Base-by-base conservation (phyloP, 1,140 invertebrate genomes). In the Lerema accius region DNA sequence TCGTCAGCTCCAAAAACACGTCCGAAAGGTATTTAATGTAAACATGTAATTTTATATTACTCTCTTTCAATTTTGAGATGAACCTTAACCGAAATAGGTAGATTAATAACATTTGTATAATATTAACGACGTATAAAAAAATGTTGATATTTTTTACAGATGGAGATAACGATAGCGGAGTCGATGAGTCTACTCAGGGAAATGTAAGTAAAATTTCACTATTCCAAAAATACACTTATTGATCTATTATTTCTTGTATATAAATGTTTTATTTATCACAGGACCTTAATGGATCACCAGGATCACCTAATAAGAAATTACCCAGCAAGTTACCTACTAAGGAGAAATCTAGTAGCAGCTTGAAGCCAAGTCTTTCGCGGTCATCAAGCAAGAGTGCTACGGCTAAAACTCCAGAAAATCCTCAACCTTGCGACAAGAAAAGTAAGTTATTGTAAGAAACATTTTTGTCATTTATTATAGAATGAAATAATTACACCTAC, bases 81-180 rank as follows among this genome's bases (percentile, higher is more conserved):
- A 81, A 72, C 60, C 16, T 49, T 42, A 45, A 11, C 13, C 43
- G 9, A 4, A 40, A 43, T 61, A 39, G 35, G 15, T 63, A 14
- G 4, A 10, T 26, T 32, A 43, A n/a, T n/a, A n/a, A n/a, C n/a
- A n/a, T n/a, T n/a, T n/a, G n/a, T n/a, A n/a, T n/a, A n/a, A n/a
- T n/a, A n/a, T n/a, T n/a, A n/a, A n/a, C n/a, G n/a, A n/a, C n/a
- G n/a, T n/a, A n/a, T n/a, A n/a, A n/a, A n/a, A n/a, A n/a, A n/a
- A n/a, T n/a, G n/a, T n/a, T n/a, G 19, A 28, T 43, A 28, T 93
- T 93, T 63, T 92, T 56, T 14, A 35, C 28, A 96, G 95, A 95
- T 90, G 94, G 94, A 17, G 95, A 95, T 84, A 95, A 95, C 76
- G 95, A 96, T 76, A 96, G 94, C 84, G 95, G 94, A 37, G 94